These are phyloP conservation scores for Herpailurus yagouaroundi DNA, from an alignment of 2,113 vertebrate species.

Conservation along the genomic window DNA sequence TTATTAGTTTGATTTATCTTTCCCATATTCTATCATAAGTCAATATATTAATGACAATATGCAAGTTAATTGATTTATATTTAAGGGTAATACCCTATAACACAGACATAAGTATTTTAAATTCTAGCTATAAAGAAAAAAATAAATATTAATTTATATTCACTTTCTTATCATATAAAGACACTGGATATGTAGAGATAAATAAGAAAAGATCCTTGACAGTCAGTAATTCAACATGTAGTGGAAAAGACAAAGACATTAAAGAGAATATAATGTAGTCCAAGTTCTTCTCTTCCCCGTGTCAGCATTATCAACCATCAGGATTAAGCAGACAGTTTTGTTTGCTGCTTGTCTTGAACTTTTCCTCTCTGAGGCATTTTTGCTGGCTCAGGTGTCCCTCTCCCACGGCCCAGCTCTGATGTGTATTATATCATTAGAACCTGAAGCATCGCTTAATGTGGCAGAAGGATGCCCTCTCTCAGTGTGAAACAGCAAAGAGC, in stretches of 20 bases:
- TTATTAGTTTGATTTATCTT: not conserved
- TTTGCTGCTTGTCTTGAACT: not conserved
- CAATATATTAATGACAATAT: not conserved
- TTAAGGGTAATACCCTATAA: not conserved
- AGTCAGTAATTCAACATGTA: not conserved
- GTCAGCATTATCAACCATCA: not conserved
- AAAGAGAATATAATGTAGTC: not conserved
- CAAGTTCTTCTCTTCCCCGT: not conserved
- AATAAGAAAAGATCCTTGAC: not conserved
- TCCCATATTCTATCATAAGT: not conserved
- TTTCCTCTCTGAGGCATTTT: not conserved
- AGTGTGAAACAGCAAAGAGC: not conserved
- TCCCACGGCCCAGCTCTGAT: not conserved
- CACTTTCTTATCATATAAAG: not conserved
- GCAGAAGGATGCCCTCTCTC: no score
- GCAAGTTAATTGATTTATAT: not conserved
- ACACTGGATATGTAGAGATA: not conserved
- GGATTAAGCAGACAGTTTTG: not conserved
- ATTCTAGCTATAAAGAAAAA: not conserved
- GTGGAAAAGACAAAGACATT: not conserved
- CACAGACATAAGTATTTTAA: not conserved
- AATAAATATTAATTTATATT: not conserved
- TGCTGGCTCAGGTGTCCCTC: not conserved
- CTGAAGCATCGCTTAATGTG: not conserved
- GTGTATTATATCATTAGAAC: not conserved